Conservation (phyloP, 2,113 vertebrate species). For the Platichthys stellatus region DNA sequence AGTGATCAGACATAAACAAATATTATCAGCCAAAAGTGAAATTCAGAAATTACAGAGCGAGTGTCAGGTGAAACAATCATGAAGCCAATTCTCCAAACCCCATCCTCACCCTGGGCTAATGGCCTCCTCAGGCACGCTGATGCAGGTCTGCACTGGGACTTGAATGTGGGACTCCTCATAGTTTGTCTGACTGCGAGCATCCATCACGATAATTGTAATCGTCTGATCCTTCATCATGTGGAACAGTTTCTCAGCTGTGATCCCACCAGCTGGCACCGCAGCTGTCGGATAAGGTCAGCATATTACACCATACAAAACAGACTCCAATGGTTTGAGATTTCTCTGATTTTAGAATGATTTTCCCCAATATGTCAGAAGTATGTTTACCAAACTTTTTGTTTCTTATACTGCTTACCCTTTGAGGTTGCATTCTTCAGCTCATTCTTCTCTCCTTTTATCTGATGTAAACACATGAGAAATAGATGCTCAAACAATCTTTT, state of each 20-base stretch:
- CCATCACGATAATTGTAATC: slow-evolving; percentile 91
- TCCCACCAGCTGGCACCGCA: slow-evolving; percentile 79
- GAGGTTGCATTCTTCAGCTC: slow-evolving; percentile 81
- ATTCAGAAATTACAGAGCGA: not conserved
- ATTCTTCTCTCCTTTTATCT: slow-evolving; percentile 88
- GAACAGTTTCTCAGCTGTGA: slow-evolving; percentile 92
- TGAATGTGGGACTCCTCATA: slow-evolving; percentile 91
- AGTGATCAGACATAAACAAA: not conserved
- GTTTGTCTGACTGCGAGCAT: slow-evolving; percentile 86
- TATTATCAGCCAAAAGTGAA: not conserved
- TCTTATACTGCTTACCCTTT: slow-evolving; percentile 82
- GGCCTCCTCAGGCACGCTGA: slow-evolving; percentile 94
- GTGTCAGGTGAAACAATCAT: not conserved
- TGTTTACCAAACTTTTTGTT: not conserved
- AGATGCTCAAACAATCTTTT: not conserved
- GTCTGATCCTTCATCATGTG: slow-evolving; percentile 90
- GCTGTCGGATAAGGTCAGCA: slow-evolving; percentile 44
- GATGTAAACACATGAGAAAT: slow-evolving; percentile 11
- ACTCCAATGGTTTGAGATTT: not conserved
- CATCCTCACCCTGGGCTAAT: slow-evolving; percentile 89
- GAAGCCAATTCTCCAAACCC: not conserved
- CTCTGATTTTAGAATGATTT: no score
- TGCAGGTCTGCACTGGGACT: slow-evolving; percentile 79
- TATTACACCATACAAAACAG: not conserved
- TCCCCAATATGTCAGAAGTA: not conserved